Base-by-base conservation (phyloP, 2,888 invertebrate genomes). In the Agriopis leucophaearia region DNA sequence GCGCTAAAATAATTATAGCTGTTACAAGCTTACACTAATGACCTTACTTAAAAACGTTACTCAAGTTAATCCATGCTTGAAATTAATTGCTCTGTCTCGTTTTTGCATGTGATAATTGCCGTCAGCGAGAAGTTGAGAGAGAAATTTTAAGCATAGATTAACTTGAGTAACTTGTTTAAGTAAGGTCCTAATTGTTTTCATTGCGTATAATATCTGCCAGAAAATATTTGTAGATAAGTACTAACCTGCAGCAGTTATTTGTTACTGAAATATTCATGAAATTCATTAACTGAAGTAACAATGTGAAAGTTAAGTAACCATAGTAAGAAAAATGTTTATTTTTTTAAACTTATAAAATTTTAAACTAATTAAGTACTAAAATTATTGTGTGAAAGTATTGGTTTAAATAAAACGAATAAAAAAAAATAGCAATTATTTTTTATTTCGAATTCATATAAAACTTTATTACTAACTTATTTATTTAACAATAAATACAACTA, bases 401-500 rank as follows among this genome's bases (percentile, higher is more conserved):
- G 40, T 42, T n/a, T 18, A 52, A 70, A 69, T 69, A 69, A 71
- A 73, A 67, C 40, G 35, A 13, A 4, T 15, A 27, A 40, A 57
- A 61, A 69, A 42, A 54, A 60, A 47, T n/a, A n/a, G n/a, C 12
- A 52, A 16, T 27, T 48, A 40, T 56, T 71, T 73, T 75, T 61
- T 59, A 51, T 63, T 70, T 48, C 15, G 65, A 72, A 67, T 44
- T 36, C 15, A 55, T 72, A 65, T 18, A 64, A 70, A 73, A 69
- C 13, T 62, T 61, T 52, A 50, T 40, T 64, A 69, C 44, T 58
- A 61, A 47, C 35, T 60, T 48, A 47, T 65, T 18, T 48, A 45
- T 56, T 60, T 68, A 65, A 66, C 42, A 61, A 65, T 66, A 72
- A 69, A 67, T 66, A 71, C 55, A 70, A 61, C 64, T 42, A 27